A percentile compares a stretch with the other conserved stretches of the same genome.
Conservation (phyloP, 2,113 vertebrate genomes). For the Bubalus kerabau region DNA sequence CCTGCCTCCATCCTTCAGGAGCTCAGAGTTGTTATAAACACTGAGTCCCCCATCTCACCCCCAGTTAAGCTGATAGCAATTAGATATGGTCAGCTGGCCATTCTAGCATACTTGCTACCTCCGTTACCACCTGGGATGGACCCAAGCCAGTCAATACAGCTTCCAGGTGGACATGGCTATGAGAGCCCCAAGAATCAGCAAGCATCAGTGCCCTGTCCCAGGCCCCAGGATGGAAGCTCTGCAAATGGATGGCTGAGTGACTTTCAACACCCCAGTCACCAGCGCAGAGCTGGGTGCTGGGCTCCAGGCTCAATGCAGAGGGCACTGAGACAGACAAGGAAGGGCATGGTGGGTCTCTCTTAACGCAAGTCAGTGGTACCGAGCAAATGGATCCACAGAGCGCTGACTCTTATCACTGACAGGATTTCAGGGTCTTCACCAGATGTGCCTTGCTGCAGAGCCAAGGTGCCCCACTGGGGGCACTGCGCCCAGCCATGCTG, state of each 20-base stretch:
- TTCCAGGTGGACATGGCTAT: neutral
- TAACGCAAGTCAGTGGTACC: neutral
- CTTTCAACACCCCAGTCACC: neutral
- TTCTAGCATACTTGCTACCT: neutral
- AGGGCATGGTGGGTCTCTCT: neutral
- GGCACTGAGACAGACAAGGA: neutral
- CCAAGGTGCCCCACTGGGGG: neutral
- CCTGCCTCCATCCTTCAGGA: neutral
- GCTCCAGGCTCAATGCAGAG: slow-evolving; percentile 18
- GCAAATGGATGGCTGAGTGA: neutral
- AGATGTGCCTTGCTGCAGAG: neutral
- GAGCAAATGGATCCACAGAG: neutral
- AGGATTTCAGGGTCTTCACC: neutral
- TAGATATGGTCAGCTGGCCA: neutral
- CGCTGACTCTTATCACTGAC: neutral
- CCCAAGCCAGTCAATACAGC: neutral
- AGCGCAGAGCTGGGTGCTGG: neutral
- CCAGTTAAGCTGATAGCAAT: neutral
- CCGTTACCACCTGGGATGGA: neutral
- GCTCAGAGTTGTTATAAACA: neutral
- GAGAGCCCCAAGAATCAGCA: neutral
- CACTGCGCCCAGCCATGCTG: neutral
- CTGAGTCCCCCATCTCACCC: too few species aligned
- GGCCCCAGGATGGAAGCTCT: neutral
- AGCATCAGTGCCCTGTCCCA: neutral